Evolutionary conservation across 53 echinoderm and acorn worm species (phyloP).

Genomic region (Astropecten irregularis): DNA sequence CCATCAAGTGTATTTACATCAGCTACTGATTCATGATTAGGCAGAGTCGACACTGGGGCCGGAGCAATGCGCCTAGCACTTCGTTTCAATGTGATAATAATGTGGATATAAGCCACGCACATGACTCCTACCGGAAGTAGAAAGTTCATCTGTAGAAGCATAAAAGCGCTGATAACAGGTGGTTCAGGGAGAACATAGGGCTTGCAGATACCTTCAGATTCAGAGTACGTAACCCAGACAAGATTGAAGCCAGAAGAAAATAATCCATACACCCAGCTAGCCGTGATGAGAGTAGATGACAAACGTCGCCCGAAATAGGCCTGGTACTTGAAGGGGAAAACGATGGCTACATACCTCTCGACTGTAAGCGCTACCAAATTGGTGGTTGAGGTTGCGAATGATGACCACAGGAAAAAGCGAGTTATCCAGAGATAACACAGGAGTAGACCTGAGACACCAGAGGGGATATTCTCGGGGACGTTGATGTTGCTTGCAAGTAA

Average conservation of each 20-base stretch:
- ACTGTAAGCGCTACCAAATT: conserved; percentile 78
- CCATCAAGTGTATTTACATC: conserved; percentile 8
- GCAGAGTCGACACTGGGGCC: not conserved
- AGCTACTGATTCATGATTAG: not conserved
- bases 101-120: conserved; percentile 34
- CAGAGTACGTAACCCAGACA: conserved; percentile 31
- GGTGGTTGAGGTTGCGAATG: conserved; percentile 81
- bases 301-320: conserved; percentile 59
- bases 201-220: not conserved
- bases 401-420: conserved; percentile 78
- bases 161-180: conserved; percentile 16
- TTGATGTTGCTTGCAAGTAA: conserved; percentile 39
- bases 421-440: conserved; percentile 85
- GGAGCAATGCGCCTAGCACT: conserved; percentile 10
- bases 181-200: conserved; percentile 12
- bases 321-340: conserved; percentile 80
- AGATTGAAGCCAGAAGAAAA: conserved; percentile 22
- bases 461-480: conserved; percentile 2
- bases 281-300: conserved; percentile 12
- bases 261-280: conserved; percentile 17
- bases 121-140: conserved; percentile 18
- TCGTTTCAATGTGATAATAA: conserved; percentile 12
- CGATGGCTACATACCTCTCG: conserved; percentile 85
- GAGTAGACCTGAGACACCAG: conserved; percentile 52
- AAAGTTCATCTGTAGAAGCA: conserved; percentile 37